These are phyloP conservation scores for Panulirus ornatus DNA, from an alignment of 1,140 invertebrate genomes.

Conservation along the genomic window DNA sequence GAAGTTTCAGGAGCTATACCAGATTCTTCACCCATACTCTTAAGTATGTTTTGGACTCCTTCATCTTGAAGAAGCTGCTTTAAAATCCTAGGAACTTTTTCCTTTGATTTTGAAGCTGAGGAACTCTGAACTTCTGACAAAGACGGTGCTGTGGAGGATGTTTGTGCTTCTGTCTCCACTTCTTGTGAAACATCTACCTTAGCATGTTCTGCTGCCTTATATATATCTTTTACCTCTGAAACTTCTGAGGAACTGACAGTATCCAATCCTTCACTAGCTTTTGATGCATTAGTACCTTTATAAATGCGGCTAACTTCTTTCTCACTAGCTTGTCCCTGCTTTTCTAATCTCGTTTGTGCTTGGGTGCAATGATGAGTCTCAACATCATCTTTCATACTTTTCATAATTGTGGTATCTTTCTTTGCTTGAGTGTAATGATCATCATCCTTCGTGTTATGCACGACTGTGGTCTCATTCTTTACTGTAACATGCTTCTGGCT, in stretches of 20 bases:
- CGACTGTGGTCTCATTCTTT: neutral
- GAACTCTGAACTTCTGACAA: slow-evolving; percentile 21
- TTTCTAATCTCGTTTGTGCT: neutral
- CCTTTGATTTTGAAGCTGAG: slow-evolving; percentile 61
- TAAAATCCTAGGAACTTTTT: slow-evolving; percentile 73
- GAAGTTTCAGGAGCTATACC: slow-evolving; percentile 58
- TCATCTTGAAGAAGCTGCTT: slow-evolving; percentile 75
- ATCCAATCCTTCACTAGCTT: slow-evolving; percentile 23
- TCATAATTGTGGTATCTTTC: neutral
- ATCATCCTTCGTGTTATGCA: too few relatives aligned
- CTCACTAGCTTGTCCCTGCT: neutral
- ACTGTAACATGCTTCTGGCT: neutral
- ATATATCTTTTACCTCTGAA: neutral
- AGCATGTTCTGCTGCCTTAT: slow-evolving; percentile 15
- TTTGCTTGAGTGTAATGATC: too few relatives aligned
- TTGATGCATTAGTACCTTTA: slow-evolving; percentile 13
- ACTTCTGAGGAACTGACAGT: neutral
- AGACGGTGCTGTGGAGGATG: neutral
- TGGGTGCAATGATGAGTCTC: neutral
- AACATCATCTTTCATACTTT: neutral
- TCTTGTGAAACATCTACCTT: slow-evolving; percentile 15
- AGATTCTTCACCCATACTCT: slow-evolving; percentile 69
- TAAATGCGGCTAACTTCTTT: neutral
- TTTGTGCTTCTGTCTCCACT: neutral
- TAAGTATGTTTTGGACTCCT: slow-evolving; percentile 75